Evolutionary conservation across 2,888 invertebrate species (phyloP).

Genomic region (Dolichopus griseipennis): DNA sequence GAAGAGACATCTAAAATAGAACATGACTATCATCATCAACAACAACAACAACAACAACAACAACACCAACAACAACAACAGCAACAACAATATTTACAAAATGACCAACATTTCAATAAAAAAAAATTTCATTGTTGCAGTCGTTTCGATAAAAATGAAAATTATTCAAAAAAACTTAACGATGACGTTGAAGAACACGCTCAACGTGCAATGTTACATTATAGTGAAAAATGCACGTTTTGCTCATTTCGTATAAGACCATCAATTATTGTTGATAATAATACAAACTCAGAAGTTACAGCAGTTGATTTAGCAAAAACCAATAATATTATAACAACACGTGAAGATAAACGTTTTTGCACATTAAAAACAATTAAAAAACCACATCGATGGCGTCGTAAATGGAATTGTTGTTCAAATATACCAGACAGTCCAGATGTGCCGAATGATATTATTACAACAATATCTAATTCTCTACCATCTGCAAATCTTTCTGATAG

Average conservation of each 20-base stretch:
- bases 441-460: conserved; percentile 44
- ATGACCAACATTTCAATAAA: conserved; percentile 17
- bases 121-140: conserved; percentile 44
- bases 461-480: conserved; percentile 30
- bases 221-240: conserved; percentile 41
- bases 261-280: conserved; percentile 19
- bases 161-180: neutral
- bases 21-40: conserved; percentile 27
- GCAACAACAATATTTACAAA: conserved; percentile 17
- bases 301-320: conserved; percentile 21
- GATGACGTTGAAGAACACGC: neutral
- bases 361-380: conserved; percentile 40
- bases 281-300: conserved; percentile 24
- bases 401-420: conserved; percentile 53
- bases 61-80: conserved; percentile 28
- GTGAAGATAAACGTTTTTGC: conserved; percentile 31
- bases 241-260: conserved; percentile 41
- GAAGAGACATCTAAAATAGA: conserved; percentile 37
- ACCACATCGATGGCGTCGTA: conserved; percentile 45
- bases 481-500: conserved; percentile 17
- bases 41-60: conserved; percentile 15
- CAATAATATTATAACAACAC: conserved; percentile 17
- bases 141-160: conserved; percentile 30
- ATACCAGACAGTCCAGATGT: conserved; percentile 53
- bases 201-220: conserved; percentile 29